Base-by-base conservation (phyloP, 2,888 invertebrate genomes). In the Disparrhopalites patrizii region DNA sequence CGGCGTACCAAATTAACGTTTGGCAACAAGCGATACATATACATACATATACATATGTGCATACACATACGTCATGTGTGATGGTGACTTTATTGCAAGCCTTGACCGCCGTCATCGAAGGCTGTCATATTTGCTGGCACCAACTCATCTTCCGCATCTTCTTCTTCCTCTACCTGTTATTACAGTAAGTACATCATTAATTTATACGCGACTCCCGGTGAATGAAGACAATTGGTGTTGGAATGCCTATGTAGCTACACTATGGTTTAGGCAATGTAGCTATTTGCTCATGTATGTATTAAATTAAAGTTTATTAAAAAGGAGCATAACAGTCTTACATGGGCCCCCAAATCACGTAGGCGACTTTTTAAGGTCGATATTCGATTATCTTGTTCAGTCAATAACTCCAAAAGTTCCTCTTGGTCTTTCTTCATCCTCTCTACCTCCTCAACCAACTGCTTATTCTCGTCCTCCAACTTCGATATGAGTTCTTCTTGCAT, bases 321-420 rank as follows among this genome's bases (percentile, higher is more conserved):
- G 31, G 4, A 54, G 18, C 10, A 27, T 23, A 52, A 18, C 20
- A 52, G 36, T 36, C 65, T 43, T 60, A 83, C 82, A 33, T 82
- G 79, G 66, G 83, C 83, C 0, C 85, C 87, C 27, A 85, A 80
- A 0, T 82, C 80, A 15, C 80, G 72, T 27, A 87, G 77, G 55
- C 82, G 82, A 73, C 82, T 56, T 40, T 63, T 63, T 10, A 43
- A 55, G 18, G 27, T 60, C 15, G 64, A 57, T 23, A 67, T 51
- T n/a, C 67, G 56, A 47, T 43, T 65, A 23, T 88, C 96, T 83
- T 97, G 95, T 79, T 97, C 93, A 0, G 92, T 88, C 40, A 98
- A 81, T 66, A 98, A 80, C 77, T 91, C 89, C 64, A 98, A 80
- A 69, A 98, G 80, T 80, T 97, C 95, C 75, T 98, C 97, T 79